These are phyloP conservation scores for Esperia sulphurella DNA, from an alignment of 2,888 invertebrate genomes.

Conservation along the genomic window DNA sequence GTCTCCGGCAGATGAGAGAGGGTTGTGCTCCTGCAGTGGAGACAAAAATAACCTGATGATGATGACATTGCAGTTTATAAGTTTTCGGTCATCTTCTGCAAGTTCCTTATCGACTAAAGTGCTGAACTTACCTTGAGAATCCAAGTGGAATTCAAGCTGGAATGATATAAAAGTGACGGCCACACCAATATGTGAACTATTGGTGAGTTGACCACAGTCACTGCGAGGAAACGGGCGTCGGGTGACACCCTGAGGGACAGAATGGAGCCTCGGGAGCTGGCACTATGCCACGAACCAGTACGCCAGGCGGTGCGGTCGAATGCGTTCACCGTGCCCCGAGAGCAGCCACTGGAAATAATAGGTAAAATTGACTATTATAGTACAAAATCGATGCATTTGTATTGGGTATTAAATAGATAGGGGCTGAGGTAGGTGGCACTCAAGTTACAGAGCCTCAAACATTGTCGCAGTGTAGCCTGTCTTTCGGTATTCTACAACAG, in stretches of 20 bases:
- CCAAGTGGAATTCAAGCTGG: conserved; percentile 34
- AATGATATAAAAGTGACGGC: conserved; percentile 41
- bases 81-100: no score
- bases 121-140: conserved; percentile 51
- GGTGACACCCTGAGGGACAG: conserved; percentile 52
- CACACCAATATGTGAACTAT: conserved; percentile 43
- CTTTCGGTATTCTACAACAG: no score
- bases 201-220: conserved; percentile 29
- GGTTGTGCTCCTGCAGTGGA: no score
- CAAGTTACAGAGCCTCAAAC: no score
- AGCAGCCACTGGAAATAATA: conserved; percentile 47
- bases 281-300: conserved; percentile 23
- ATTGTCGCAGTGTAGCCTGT: no score
- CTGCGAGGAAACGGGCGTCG: conserved; percentile 55
- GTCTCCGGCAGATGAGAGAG: no score
- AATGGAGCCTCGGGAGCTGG: conserved; percentile 22
- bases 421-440: no score
- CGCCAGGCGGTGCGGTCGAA: conserved; percentile 24
- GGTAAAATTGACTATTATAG: not conserved
- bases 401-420: no score
- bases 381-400: no score
- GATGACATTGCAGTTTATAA: no score
- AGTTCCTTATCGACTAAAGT: no score
- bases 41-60: no score
- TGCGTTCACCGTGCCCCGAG: conserved; percentile 39